Conservation (phyloP, 2,113 vertebrate species). For the Phycodurus eques region DNA sequence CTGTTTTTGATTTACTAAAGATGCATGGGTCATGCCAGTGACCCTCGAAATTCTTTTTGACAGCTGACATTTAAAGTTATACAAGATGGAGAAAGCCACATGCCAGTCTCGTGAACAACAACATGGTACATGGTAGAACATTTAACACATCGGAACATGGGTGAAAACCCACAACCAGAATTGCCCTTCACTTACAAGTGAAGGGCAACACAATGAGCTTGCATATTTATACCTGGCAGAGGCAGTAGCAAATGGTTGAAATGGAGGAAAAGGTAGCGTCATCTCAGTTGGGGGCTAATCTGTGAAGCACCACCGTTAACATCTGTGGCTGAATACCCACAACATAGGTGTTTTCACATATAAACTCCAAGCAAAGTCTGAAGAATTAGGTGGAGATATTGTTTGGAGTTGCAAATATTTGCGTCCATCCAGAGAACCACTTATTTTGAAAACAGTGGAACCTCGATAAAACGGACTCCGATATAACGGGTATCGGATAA, state of each 20-base stretch:
- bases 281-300: constrained; percentile 24
- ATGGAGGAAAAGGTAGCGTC: constrained; percentile 14
- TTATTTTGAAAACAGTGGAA: neutral
- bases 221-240: constrained; percentile 15
- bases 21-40: constrained; percentile 41
- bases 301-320: constrained; percentile 23
- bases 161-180: constrained; percentile 9
- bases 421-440: neutral
- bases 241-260: neutral
- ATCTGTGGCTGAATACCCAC: constrained; percentile 21
- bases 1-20: constrained; percentile 52
- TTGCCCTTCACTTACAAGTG: constrained; percentile 8
- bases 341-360: neutral
- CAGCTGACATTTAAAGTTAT: constrained; percentile 33
- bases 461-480: too few species aligned
- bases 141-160: constrained; percentile 3
- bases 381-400: neutral
- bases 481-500: too few species aligned
- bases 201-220: constrained; percentile 43
- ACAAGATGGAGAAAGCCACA: constrained; percentile 25
- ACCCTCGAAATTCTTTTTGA: constrained; percentile 55
- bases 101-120: neutral
- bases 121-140: neutral
- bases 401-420: neutral
- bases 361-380: neutral